These are phyloP conservation scores for Clepsis dumicolana DNA, from an alignment of 2,888 invertebrate species.

Conservation along the genomic window DNA sequence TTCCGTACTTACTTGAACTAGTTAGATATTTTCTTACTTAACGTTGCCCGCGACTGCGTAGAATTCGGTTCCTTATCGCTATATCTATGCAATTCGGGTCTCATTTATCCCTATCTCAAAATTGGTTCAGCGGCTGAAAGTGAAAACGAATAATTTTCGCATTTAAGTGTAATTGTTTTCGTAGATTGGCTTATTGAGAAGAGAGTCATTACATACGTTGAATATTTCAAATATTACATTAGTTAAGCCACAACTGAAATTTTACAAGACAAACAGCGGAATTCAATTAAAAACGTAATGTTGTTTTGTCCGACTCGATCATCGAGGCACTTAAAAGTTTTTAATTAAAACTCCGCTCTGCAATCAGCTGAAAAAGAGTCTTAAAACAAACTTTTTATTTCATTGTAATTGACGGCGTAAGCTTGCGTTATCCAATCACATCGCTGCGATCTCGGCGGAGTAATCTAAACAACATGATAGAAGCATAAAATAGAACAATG, in stretches of 20 bases:
- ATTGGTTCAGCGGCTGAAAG: too few relatives aligned
- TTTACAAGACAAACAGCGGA: constrained; percentile 1
- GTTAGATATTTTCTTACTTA: too few relatives aligned
- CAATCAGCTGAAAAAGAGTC: constrained; percentile 35
- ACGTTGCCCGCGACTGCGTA: too few relatives aligned
- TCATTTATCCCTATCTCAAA: too few relatives aligned
- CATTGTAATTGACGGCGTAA: constrained; percentile 22
- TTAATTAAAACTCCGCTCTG: constrained; percentile 24
- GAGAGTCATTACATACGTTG: too few relatives aligned
- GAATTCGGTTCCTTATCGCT: too few relatives aligned
- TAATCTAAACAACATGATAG: constrained; percentile 43
- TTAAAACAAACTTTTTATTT: constrained; percentile 37
- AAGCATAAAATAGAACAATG: constrained; percentile 54
- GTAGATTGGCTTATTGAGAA: too few relatives aligned
- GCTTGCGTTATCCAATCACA: constrained; percentile 31
- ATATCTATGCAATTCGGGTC: too few relatives aligned
- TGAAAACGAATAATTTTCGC: too few relatives aligned
- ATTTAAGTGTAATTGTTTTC: too few relatives aligned
- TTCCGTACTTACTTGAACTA: too few relatives aligned
- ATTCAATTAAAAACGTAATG: constrained; percentile 4
- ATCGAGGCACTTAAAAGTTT: neutral
- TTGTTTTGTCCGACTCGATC: neutral
- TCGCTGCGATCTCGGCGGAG: constrained; percentile 25
- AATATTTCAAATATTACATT: neutral
- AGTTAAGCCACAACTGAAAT: neutral